Conservation (phyloP, 2,113 vertebrate species). For the Hydrolagus affinis region DNA sequence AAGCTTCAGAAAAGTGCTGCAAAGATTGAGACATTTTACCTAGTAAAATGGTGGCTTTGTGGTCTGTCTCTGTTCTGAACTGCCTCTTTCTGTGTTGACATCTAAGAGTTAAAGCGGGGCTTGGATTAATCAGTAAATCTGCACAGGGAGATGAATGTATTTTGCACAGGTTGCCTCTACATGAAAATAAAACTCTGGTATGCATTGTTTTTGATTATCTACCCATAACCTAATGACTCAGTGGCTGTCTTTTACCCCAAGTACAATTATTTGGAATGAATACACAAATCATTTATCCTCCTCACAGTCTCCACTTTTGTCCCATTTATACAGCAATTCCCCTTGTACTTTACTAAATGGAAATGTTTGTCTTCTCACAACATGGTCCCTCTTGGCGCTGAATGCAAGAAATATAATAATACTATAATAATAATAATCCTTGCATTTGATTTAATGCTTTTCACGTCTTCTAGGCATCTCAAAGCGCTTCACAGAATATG, state of each 20-base stretch:
- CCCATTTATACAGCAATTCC: neutral
- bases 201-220: conserved; percentile 4
- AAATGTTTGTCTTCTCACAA: too few species aligned
- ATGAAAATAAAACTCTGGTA: neutral
- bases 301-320: neutral
- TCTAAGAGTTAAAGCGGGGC: neutral
- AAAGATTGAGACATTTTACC: too few species aligned
- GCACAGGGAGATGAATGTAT: neutral
- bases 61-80: too few species aligned
- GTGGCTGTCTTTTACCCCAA: neutral
- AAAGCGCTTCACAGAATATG: too few species aligned
- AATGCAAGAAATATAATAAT: too few species aligned
- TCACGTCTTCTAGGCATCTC: too few species aligned
- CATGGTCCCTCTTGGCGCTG: too few species aligned
- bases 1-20: too few species aligned
- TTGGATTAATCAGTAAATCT: conserved; percentile 17
- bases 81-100: too few species aligned
- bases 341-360: neutral
- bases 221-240: neutral
- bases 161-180: neutral
- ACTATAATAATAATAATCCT: too few species aligned
- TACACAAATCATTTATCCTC: neutral
- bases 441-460: too few species aligned
- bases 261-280: conserved; percentile 18
- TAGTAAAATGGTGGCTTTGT: too few species aligned